These are phyloP conservation scores for Dunckerocampus dactyliophorus DNA, from an alignment of 2,113 vertebrate species.

Conservation along the genomic window DNA sequence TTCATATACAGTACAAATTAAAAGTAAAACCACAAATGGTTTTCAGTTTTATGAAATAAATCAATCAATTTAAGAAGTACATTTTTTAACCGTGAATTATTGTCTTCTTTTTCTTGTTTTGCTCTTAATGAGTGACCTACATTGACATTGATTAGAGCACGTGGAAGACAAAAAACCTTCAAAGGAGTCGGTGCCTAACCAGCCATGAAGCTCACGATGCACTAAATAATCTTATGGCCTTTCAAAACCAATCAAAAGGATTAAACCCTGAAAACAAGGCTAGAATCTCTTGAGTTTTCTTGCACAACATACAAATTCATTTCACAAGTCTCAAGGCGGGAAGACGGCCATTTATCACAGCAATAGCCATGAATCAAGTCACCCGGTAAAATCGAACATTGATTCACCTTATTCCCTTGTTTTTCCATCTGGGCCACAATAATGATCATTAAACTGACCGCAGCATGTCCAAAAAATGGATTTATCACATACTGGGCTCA, in stretches of 20 bases:
- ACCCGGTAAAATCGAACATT: constrained; percentile 69
- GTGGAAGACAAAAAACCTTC: too few species aligned
- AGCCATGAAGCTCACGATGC: not conserved
- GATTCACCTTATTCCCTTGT: constrained; percentile 72
- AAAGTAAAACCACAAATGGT: too few species aligned
- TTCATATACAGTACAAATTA: too few species aligned
- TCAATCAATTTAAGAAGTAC: too few species aligned
- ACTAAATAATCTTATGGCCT: constrained; percentile 4
- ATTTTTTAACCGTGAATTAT: too few species aligned
- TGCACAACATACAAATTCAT: constrained; percentile 53
- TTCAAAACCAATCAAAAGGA: constrained; percentile 20
- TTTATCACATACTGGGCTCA: constrained; percentile 57
- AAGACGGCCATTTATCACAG: constrained; percentile 67
- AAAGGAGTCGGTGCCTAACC: too few species aligned
- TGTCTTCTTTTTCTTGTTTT: too few species aligned
- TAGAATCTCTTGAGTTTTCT: constrained; percentile 26
- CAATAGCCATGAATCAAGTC: constrained; percentile 70
- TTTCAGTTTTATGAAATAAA: too few species aligned
- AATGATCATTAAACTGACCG: constrained; percentile 75
- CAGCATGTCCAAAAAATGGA: constrained; percentile 68
- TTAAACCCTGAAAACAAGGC: constrained; percentile 25
- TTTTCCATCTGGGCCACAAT: constrained; percentile 71
- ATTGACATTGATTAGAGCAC: too few species aligned
- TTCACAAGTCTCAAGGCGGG: constrained; percentile 51
- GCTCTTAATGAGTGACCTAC: too few species aligned